These are phyloP conservation scores for Entelurus aequoreus DNA, from an alignment of 2,113 vertebrate genomes.

Conservation along the genomic window DNA sequence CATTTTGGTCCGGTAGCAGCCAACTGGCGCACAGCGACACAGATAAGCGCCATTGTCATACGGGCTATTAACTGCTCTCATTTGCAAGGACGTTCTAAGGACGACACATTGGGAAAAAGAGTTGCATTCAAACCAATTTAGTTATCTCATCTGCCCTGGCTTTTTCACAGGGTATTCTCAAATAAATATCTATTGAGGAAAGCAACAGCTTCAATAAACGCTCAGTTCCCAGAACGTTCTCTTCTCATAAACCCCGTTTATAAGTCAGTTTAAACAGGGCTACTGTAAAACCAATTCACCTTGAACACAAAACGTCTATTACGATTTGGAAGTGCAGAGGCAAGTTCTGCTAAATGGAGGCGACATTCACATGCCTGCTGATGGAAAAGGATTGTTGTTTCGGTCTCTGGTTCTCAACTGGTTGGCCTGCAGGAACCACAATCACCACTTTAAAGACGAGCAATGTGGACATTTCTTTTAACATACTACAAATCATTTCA, in stretches of 20 bases:
- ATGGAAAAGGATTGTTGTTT: background rate
- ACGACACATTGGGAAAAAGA: constrained; percentile 6
- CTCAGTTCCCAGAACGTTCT: constrained; percentile 1
- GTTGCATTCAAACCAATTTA: constrained; percentile 15
- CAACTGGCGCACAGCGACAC: constrained; percentile 22
- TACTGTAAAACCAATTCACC: constrained; percentile 28
- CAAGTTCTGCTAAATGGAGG: constrained; percentile 6
- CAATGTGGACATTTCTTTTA: too few relatives aligned
- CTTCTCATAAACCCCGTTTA: constrained; percentile 10
- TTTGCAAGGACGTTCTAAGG: constrained; percentile 33
- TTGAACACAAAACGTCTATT: constrained; percentile 27
- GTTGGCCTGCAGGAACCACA: too few relatives aligned
- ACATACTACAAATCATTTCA: too few relatives aligned
- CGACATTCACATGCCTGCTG: background rate
- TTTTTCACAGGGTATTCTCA: constrained; percentile 14
- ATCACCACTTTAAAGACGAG: too few relatives aligned
- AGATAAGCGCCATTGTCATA: constrained; percentile 29
- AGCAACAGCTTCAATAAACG: constrained; percentile 10
- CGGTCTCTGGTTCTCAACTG: too few relatives aligned
- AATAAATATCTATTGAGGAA: background rate
- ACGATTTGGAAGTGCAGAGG: constrained; percentile 49
- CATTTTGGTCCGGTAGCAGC: constrained; percentile 14
- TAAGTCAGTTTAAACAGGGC: constrained; percentile 4
- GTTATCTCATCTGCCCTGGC: constrained; percentile 9
- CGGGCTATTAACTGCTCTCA: constrained; percentile 20